Percentiles rank a stretch among this genome's conserved stretches.
Conservation (phyloP, 2,797 vertebrate genomes). For the Melanotaenia parkinsoni region DNA sequence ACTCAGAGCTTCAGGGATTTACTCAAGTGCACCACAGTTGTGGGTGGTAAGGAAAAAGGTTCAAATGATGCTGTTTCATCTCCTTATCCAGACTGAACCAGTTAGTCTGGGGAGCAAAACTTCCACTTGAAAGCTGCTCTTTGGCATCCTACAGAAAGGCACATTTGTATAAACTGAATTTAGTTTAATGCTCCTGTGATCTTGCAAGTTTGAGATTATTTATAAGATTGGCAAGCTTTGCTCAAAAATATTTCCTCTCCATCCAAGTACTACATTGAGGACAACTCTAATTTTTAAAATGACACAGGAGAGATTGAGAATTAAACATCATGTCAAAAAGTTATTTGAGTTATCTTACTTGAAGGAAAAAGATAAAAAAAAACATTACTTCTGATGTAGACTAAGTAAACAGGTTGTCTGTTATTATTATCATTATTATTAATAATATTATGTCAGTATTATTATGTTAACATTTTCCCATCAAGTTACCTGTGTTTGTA, state of each 20-base stretch:
- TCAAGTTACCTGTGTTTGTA: background rate
- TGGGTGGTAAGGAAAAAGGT: slow-evolving; percentile 1
- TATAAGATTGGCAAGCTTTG: background rate
- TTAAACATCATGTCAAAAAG: slow-evolving; percentile 5
- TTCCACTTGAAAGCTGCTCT: slow-evolving; percentile 13
- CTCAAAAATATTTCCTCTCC: slow-evolving; percentile 1
- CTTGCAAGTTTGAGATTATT: slow-evolving; percentile 10
- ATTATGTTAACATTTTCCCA: background rate
- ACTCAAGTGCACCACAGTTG: slow-evolving; percentile 18
- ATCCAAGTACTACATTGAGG: slow-evolving; percentile 9
- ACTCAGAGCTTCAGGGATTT: slow-evolving; percentile 9
- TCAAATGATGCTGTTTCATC: slow-evolving; percentile 23
- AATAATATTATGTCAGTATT: background rate
- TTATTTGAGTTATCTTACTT: background rate
- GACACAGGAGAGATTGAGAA: background rate
- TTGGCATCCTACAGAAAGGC: background rate
- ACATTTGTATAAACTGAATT: background rate
- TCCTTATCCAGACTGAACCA: slow-evolving; percentile 8
- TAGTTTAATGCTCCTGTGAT: slow-evolving; percentile 14
- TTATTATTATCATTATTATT: no score
- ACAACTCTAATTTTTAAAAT: background rate
- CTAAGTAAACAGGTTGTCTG: background rate
- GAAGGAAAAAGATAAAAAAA: background rate
- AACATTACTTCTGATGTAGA: background rate
- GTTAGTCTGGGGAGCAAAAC: slow-evolving; percentile 8